These are phyloP conservation scores for Melozone crissalis DNA, from an alignment of 2,113 vertebrate genomes.

Conservation along the genomic window DNA sequence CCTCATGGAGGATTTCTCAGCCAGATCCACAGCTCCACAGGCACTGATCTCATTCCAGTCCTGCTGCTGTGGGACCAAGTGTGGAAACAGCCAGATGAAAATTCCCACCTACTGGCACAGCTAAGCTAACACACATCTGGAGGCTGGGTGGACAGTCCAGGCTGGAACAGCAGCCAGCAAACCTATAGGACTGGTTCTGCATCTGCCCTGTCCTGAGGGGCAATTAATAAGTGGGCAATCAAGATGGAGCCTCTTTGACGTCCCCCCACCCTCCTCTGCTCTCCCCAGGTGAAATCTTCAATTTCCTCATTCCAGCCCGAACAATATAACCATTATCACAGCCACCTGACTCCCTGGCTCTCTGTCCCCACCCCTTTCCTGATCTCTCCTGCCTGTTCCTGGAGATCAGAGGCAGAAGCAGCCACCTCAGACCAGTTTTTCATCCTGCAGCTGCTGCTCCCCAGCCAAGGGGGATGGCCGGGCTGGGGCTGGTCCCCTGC, in stretches of 20 bases:
- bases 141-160: not conserved
- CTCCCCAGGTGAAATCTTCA: not conserved
- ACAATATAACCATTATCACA: conserved; percentile 55
- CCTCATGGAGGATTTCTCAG: not conserved
- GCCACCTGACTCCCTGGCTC: not conserved
- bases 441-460: not conserved
- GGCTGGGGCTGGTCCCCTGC: not conserved
- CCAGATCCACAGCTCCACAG: not conserved
- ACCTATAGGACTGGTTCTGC: not conserved
- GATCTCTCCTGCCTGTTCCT: not conserved
- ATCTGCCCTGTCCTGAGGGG: not conserved
- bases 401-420: not conserved
- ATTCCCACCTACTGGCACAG: not conserved
- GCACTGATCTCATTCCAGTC: not conserved
- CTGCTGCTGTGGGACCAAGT: not conserved
- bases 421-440: conserved; percentile 54
- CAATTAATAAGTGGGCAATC: not conserved
- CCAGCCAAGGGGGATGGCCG: not conserved
- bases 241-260: not conserved
- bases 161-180: not conserved
- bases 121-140: not conserved
- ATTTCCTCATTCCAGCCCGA: conserved; percentile 57
- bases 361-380: not conserved
- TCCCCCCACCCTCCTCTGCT: not conserved
- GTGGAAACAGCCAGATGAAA: not conserved